Base-by-base conservation (phyloP, 2,888 invertebrate genomes). In the Petrolisthes cinctipes region DNA sequence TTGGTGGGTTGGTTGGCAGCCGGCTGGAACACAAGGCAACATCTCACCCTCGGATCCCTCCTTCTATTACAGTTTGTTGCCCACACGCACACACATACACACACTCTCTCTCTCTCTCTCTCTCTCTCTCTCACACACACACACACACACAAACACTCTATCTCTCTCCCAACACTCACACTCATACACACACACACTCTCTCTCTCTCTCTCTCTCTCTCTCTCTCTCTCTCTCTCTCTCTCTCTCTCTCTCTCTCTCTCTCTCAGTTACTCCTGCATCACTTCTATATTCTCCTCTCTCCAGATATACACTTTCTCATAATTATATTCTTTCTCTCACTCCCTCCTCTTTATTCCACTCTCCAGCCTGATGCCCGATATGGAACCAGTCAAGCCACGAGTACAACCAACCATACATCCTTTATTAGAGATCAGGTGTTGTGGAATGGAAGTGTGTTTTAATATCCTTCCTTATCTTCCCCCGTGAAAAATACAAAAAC, bases 1-100 rank as follows among this genome's bases (percentile, higher is more conserved):
- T 66, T 82, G 81, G 81, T 37, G 66, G 61, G 73, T 54, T 56
- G 73, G 83, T 61, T 54, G 80, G 71, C 71, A 61, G 71, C 71
- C 71, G 71, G 71, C 71, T 71, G 71, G 71, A 71, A 71, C 71
- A 71, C 20, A n/a, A 20, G 20, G 37, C 37, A 37, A 37, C 37
- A 37, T 37, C 37, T 37, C 37, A 37, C 37, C 17, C 14, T 14
- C 4, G 17, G 11, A 61, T 17, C 1, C 61, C 61, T 14, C 61
- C 9, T 61, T 61, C 61, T 61, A 9, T 17, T 37, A 37, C 2
- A 37, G 37, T 2, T 37, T 37, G 37, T 37, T 37, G 37, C 37
- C 37, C 37, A 37, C 17, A 61, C 61, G 1, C 61, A 17, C 61
- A 9, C 61, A 9, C 9, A 9, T 3, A 61, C 17, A 9, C 1